Conservation (phyloP, 1,140 invertebrate species). For the Ridgeia piscesae region DNA sequence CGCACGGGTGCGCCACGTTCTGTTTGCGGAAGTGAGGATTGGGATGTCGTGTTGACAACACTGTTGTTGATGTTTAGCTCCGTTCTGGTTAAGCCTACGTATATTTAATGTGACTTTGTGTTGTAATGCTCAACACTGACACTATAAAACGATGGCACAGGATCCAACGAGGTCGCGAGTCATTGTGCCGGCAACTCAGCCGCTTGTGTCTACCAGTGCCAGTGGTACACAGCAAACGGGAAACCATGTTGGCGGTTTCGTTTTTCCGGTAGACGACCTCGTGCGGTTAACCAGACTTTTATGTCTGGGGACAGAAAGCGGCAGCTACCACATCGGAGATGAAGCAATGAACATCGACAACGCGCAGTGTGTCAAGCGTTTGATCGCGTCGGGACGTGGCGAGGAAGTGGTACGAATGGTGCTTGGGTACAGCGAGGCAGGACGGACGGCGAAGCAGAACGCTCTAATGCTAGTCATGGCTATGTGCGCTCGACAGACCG, state of each 20-base stretch:
- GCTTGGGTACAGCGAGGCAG: constrained; percentile 22
- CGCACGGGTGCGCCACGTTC: background rate
- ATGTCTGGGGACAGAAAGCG: constrained; percentile 46
- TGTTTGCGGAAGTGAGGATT: background rate
- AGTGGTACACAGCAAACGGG: background rate
- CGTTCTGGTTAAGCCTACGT: too few relatives aligned
- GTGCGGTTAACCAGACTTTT: constrained; percentile 53
- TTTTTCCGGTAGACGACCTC: constrained; percentile 41
- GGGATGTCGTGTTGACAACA: background rate
- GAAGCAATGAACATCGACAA: background rate
- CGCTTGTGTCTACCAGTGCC: background rate
- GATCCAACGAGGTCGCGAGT: background rate
- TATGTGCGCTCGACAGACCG: constrained; percentile 55
- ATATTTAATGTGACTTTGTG: too few relatives aligned
- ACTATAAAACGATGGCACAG: background rate
- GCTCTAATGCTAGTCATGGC: constrained; percentile 65
- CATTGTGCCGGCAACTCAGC: background rate
- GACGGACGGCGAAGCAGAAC: constrained; percentile 48
- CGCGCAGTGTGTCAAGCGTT: background rate
- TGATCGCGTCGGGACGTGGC: constrained; percentile 11
- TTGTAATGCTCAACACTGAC: background rate
- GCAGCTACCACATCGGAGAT: constrained; percentile 29
- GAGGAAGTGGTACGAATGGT: constrained; percentile 32
- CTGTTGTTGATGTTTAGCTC: background rate
- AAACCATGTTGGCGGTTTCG: background rate